phyloP scores from a whole-genome alignment of 2,797 vertebrate genomes.

The Rhynchonycteris naso region DNA sequence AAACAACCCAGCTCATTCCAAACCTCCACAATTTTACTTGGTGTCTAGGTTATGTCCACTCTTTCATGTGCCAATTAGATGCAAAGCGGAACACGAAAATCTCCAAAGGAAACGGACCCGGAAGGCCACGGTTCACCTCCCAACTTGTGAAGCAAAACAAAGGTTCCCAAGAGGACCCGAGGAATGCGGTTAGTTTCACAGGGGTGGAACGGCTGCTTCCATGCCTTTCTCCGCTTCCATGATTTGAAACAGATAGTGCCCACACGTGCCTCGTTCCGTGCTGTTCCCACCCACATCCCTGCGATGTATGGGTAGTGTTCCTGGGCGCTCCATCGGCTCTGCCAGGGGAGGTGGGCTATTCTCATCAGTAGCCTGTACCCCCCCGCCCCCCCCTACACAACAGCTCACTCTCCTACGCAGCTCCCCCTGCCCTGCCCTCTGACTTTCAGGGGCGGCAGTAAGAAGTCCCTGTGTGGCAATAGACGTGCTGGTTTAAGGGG shows the following conservation, averaged over 20 bases:
- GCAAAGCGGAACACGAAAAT: background rate
- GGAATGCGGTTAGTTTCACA: conserved; percentile 30
- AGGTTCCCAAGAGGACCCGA: conserved; percentile 28
- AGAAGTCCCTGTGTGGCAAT: background rate
- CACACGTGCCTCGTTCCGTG: conserved; percentile 30
- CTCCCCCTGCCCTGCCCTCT: background rate
- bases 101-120: conserved; percentile 11
- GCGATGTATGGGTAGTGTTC: background rate
- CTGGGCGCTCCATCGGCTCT: background rate
- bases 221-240: conserved; percentile 39
- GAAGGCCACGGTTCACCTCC: background rate
- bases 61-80: background rate
- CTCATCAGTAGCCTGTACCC: background rate
- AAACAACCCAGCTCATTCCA: background rate
- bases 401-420: background rate
- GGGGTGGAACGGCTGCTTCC: conserved; percentile 43
- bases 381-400: background rate
- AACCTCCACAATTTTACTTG: background rate
- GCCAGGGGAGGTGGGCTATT: background rate
- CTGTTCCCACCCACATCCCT: conserved; percentile 57
- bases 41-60: background rate
- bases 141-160: background rate
- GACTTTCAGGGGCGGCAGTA: background rate
- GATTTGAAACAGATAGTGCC: conserved; percentile 65
- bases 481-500: background rate